Conservation (phyloP, 2,113 vertebrate genomes). For the Thryonomys swinderianus region DNA sequence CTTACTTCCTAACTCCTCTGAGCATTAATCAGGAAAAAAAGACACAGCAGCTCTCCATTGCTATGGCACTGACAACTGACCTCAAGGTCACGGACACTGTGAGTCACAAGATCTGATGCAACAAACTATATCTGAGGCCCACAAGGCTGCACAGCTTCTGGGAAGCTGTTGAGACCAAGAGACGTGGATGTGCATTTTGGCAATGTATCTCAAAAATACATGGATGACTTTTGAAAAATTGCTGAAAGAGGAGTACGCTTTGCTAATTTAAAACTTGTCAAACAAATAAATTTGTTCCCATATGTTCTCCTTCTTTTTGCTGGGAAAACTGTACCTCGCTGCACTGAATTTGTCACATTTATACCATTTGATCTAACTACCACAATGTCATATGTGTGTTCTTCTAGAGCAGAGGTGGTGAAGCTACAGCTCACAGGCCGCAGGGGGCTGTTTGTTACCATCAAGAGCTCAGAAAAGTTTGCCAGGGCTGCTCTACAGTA, state of each 20-base stretch:
- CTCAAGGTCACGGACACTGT: not conserved
- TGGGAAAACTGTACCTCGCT: not conserved
- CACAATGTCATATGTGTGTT: not conserved
- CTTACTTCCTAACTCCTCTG: not conserved
- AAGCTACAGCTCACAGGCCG: not conserved
- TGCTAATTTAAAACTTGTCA: conserved; percentile 25
- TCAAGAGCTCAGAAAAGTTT: not conserved
- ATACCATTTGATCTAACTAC: not conserved
- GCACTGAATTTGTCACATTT: not conserved
- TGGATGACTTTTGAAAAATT: not conserved
- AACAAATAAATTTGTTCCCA: not conserved
- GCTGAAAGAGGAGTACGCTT: not conserved
- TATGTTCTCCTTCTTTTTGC: not conserved
- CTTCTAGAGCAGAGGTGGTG: not conserved
- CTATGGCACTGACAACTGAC: not conserved
- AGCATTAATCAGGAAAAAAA: not conserved
- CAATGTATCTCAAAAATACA: not conserved
- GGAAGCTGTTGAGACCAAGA: not conserved
- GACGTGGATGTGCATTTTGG: not conserved
- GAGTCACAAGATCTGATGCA: not conserved
- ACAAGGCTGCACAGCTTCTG: not conserved
- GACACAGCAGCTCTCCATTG: not conserved
- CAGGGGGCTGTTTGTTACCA: not conserved
- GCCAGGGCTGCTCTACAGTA: not conserved
- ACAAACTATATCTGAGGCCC: not conserved